A percentile compares a stretch with the other conserved stretches of the same genome.
Evolutionary conservation across 2,888 invertebrate species (phyloP).

Genomic region (Xestia sexstrigata): DNA sequence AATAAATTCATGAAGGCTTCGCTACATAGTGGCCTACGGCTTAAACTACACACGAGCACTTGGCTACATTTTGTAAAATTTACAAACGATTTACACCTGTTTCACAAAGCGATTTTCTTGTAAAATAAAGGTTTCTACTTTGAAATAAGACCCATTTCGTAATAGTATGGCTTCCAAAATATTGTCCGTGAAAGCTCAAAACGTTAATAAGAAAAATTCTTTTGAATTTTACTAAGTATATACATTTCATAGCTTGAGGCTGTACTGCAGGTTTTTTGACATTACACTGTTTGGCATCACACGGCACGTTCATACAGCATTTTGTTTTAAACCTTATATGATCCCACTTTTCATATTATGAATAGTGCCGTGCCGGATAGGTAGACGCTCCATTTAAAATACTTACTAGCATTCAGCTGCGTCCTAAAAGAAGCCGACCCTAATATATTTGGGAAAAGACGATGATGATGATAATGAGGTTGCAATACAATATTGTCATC

Average conservation of each 20-base stretch:
- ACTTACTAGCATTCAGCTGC: neutral
- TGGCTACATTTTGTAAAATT: neutral
- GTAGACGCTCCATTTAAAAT: neutral
- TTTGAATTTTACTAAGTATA: neutral
- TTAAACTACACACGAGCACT: neutral
- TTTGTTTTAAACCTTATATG: neutral
- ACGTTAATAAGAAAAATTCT: neutral
- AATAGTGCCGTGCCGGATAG: neutral
- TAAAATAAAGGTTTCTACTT: neutral
- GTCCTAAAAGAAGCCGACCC: neutral
- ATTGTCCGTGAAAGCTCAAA: neutral
- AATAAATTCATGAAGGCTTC: conserved; percentile 5
- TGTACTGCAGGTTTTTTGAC: neutral
- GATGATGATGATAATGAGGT: neutral
- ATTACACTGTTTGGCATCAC: neutral
- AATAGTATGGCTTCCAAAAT: no score
- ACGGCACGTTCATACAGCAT: neutral
- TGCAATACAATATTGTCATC: neutral
- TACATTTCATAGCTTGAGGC: neutral
- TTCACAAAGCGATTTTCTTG: neutral
- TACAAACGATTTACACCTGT: neutral
- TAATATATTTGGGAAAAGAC: neutral
- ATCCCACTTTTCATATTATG: no score
- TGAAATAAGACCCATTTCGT: neutral
- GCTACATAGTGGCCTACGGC: neutral